Evolutionary conservation across 2,888 invertebrate species (phyloP).

Genomic region (Balanococcus diminutus): DNA sequence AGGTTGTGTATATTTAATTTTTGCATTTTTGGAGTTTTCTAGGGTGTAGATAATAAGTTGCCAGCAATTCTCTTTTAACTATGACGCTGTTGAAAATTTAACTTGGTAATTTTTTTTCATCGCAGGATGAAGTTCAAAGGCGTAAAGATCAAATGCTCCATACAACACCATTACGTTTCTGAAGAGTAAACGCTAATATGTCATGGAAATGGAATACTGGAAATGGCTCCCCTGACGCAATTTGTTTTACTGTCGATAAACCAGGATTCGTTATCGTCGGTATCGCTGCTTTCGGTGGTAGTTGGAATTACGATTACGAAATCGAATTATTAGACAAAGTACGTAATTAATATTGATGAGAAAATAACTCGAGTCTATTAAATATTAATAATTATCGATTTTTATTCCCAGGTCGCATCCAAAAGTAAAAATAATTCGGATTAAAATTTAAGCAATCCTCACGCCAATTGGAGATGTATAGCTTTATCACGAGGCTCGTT

Average conservation of each 20-base stretch:
- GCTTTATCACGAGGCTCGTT: slow-evolving; percentile 84
- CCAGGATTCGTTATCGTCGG: slow-evolving; percentile 88
- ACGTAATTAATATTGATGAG: slow-evolving; percentile 60
- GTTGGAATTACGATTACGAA: slow-evolving; percentile 88
- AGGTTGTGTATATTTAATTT: too few species aligned
- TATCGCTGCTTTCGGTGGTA: slow-evolving; percentile 87
- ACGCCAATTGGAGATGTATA: slow-evolving; percentile 84
- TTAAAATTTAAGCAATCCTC: slow-evolving; percentile 61
- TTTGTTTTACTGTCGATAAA: slow-evolving; percentile 91
- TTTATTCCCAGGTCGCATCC: not conserved
- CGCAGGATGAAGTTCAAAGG: slow-evolving; percentile 72
- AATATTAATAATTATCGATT: not conserved
- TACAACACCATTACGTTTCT: slow-evolving; percentile 87
- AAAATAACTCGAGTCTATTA: not conserved
- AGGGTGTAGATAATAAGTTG: too few species aligned
- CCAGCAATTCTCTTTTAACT: too few species aligned
- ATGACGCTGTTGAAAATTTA: too few species aligned
- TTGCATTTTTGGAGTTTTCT: too few species aligned
- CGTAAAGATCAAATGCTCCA: slow-evolving; percentile 81
- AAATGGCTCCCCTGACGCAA: slow-evolving; percentile 94
- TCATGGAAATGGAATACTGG: slow-evolving; percentile 99
- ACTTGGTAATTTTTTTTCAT: slow-evolving; percentile 50
- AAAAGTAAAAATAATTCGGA: slow-evolving; percentile 38
- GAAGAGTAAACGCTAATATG: slow-evolving; percentile 84
- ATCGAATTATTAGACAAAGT: slow-evolving; percentile 85